Base-by-base conservation (phyloP, 2,888 invertebrate species). In the Lasioglossum zephyrum region DNA sequence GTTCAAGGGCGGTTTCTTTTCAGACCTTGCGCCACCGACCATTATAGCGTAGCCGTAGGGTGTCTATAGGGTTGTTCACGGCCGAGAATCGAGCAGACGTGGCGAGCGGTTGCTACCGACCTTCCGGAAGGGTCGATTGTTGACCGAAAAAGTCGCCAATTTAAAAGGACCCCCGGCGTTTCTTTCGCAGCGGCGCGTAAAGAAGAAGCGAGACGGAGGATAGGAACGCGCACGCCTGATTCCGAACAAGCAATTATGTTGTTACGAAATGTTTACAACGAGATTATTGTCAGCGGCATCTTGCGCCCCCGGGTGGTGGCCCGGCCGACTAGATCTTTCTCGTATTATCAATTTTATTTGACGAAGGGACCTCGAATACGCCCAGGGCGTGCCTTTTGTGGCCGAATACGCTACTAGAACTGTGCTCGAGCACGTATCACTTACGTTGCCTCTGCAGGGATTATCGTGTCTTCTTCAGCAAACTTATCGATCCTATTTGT, bases 121-220 rank as follows among this genome's bases (percentile, higher is more conserved):
- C 91, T 92, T 92, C 93, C 94, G 94, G 94, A 94, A 95, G 94
- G 94, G 95, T 94, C 95, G 95, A 95, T 95, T 94, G 95, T 95
- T 95, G 95, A 95, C 95, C 95, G 94, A 95, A 95, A 90, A 95
- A 95, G 95, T 95, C 95, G 95, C 95, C 95, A 95, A 95, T 95
- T 95, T 95, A 95, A 95, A 95, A 95, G 92, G 91, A 94, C 94
- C 94, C 93, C 93, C 91, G 93, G 94, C 93, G 91, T 60, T 92
- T 92, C 91, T 92, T 89, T 89, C 87, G 87, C 84, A 82, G 53
- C 88, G 90, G 63, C 79, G 78, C 69, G 73, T 69, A 57, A 78
- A 26, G 85, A 73, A 22, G 74, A 53, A 85, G 44, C 66, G 81
- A 84, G 85, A 87, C n/a, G 39, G 79, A 47, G 88, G 87, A 76